Conservation (phyloP, 2,888 invertebrate genomes). For the Listrodromus nycthemerus region DNA sequence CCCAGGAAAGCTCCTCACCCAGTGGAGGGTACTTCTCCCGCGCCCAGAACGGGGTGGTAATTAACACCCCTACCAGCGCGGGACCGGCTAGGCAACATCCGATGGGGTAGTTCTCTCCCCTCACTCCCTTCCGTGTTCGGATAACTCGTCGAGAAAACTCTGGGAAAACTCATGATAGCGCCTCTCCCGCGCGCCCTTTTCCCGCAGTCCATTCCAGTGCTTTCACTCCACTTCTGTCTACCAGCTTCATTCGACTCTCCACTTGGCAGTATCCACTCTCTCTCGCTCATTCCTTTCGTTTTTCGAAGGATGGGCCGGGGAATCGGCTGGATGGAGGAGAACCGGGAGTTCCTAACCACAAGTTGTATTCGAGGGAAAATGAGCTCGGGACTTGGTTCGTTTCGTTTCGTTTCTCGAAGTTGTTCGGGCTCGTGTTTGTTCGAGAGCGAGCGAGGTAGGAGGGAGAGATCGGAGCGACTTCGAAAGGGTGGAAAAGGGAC, state of each 20-base stretch:
- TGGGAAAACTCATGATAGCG: constrained; percentile 78
- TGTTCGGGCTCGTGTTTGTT: constrained; percentile 57
- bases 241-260: constrained; percentile 57
- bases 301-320: constrained; percentile 46
- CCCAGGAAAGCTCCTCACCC: constrained; percentile 51
- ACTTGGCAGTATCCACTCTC: constrained; percentile 46
- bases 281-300: constrained; percentile 65
- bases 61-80: constrained; percentile 79
- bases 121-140: constrained; percentile 54
- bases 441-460: constrained; percentile 24
- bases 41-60: constrained; percentile 78
- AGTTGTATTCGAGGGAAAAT: constrained; percentile 77
- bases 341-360: constrained; percentile 74
- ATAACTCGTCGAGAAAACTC: constrained; percentile 81
- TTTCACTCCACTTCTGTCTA: constrained; percentile 63
- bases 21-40: constrained; percentile 73
- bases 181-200: constrained; percentile 48
- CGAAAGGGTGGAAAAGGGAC: constrained; percentile 18
- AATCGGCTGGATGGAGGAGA: background rate
- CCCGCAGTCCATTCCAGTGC: constrained; percentile 57
- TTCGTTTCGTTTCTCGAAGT: constrained; percentile 65
- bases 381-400: constrained; percentile 70
- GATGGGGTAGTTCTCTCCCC: constrained; percentile 37
- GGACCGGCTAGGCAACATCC: constrained; percentile 51
- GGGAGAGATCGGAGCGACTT: constrained; percentile 11